Evolutionary conservation across 2,797 vertebrate genomes (phyloP).

Genomic region (Karalla daura): DNA sequence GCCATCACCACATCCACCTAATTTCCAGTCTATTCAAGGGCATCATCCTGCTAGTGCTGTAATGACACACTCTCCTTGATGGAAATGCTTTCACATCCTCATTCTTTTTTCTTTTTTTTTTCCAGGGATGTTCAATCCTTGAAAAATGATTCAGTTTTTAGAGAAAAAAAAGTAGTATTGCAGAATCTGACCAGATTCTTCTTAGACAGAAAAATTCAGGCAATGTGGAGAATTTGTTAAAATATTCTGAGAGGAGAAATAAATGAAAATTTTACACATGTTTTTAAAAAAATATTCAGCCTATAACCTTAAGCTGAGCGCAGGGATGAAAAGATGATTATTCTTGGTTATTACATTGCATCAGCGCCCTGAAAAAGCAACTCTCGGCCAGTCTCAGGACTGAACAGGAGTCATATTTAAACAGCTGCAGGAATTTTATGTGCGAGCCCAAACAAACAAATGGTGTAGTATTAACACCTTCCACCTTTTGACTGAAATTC

Average conservation of each 20-base stretch:
- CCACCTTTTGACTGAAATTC: background rate
- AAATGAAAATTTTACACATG: too few species aligned
- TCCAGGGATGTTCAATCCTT: background rate
- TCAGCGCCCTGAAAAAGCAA: background rate
- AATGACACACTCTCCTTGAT: constrained; percentile 28
- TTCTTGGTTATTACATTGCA: constrained; percentile 12
- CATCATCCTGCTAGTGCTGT: constrained; percentile 36
- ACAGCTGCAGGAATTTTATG: background rate
- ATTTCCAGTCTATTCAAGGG: constrained; percentile 6
- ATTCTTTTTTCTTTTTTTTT: constrained; percentile 19
- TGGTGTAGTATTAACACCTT: background rate
- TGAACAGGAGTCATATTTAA: background rate
- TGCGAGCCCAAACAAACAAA: too few species aligned
- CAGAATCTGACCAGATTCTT: too few species aligned
- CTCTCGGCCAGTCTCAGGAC: background rate
- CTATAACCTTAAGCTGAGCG: background rate
- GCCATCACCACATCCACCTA: constrained; percentile 16
- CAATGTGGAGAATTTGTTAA: too few species aligned
- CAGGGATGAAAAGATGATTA: background rate
- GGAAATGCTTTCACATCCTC: constrained; percentile 19
- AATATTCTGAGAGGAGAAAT: too few species aligned
- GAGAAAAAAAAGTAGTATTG: background rate
- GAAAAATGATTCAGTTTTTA: background rate
- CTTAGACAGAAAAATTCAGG: too few species aligned
- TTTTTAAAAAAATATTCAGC: background rate